A percentile compares a stretch with the other conserved stretches of the same genome.
phyloP scores from a whole-genome alignment of 2,888 invertebrate species.

The Crossocerus cetratus region DNA sequence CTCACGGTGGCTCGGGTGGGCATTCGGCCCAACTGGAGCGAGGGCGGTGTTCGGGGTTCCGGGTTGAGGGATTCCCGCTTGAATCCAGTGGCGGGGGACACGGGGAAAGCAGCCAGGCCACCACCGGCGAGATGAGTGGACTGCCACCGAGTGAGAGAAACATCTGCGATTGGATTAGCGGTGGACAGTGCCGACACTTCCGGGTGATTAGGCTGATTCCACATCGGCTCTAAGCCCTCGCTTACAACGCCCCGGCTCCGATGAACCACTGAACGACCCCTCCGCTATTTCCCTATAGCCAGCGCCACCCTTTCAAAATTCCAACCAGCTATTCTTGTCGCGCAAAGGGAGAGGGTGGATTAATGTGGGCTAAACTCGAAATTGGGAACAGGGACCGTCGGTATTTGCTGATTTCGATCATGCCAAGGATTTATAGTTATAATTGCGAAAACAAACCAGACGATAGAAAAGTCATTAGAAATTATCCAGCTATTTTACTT shows the following conservation, averaged over 20 bases:
- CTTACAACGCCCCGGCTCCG: slow-evolving; percentile 56
- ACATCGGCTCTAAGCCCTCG: slow-evolving; percentile 56
- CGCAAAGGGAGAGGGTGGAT: background rate
- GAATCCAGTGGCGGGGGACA: slow-evolving; percentile 9
- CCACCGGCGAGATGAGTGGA: slow-evolving; percentile 25
- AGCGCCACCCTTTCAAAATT: background rate
- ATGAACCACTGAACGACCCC: slow-evolving; percentile 40
- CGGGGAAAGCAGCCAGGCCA: slow-evolving; percentile 20
- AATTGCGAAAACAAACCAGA: no score
- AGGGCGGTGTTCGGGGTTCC: slow-evolving; percentile 13
- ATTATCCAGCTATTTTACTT: no score
- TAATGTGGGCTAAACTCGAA: background rate
- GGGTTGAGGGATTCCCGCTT: slow-evolving; percentile 1
- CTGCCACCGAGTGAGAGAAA: slow-evolving; percentile 49
- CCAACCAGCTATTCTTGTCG: background rate
- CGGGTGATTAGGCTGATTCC: slow-evolving; percentile 65
- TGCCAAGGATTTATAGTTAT: background rate
- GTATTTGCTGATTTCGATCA: background rate
- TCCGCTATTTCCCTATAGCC: slow-evolving; percentile 25
- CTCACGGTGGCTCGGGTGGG: slow-evolving; percentile 4
- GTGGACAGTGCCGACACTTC: slow-evolving; percentile 64
- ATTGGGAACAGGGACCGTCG: no score
- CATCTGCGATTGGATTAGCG: slow-evolving; percentile 68
- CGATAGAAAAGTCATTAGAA: no score
- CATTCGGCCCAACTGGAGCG: slow-evolving; percentile 7